Evolutionary conservation across 2,113 vertebrate genomes (phyloP), one percentile per base, ranked within the genome.

Genomic region (Cebidichthys violaceus): DNA sequence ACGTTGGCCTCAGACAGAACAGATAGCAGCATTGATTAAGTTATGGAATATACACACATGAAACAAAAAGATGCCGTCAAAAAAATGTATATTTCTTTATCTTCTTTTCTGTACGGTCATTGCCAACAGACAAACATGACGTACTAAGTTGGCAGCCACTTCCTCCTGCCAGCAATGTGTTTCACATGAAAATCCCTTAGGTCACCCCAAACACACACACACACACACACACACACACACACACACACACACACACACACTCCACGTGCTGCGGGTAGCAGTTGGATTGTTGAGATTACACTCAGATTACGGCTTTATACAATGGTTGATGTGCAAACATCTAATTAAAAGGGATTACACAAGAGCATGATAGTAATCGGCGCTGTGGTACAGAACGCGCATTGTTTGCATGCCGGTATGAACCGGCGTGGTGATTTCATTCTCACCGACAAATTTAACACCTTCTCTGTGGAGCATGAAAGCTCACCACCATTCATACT

Each of bases 241-340:
- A 52, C 50, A 22, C 50, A n/a, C 55, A n/a, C 13, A n/a, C 57
- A 31, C 59, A 20, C 15, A 24, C 35, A 39, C 45, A 15, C 86
- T 76, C 75, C 71, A 70, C 31, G 47, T 75, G 60, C 70, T 50
- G 3, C 0, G 1, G 13, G 65, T 43, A 85, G 74, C 81, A 75
- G 79, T 83, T 86, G 88, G 86, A 86, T 84, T 73, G 66, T 73
- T 59, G 86, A 87, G 89, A 92, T 93, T 93, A 92, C 54, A 7
- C 77, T 79, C 88, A 90, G 92, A 90, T 91, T 93, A 91, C 75
- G 82, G 89, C 64, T 88, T 88, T 81, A 85, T 70, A 66, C 67
- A 83, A 69, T 68, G 60, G 68, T 69, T 61, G 76, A 86, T 89
- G 82, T 82, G 52, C 85, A 82, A 85, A 89, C 82, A 86, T 70